A percentile compares a stretch with the other conserved stretches of the same genome.
Evolutionary conservation across 2,797 vertebrate species (phyloP).

Genomic region (Podarcis siculus): DNA sequence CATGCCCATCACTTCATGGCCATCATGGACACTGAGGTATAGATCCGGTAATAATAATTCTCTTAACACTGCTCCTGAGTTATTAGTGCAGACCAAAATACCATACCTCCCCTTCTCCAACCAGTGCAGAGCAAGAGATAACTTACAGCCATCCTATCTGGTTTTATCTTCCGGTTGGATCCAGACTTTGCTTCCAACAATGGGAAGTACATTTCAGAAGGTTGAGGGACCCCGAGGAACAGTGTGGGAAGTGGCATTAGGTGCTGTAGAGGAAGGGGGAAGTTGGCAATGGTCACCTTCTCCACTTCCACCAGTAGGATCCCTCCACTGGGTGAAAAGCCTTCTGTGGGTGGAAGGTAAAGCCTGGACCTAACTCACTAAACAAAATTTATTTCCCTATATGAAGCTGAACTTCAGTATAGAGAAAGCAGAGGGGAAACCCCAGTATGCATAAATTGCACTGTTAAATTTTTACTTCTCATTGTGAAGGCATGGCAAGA

Average conservation of each 20-base stretch:
- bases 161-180: not conserved
- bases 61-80: slow-evolving; percentile 11
- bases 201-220: not conserved
- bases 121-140: not conserved
- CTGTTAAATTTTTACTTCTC: not conserved
- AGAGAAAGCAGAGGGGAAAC: not conserved
- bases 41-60: not conserved
- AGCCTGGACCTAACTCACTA: not conserved
- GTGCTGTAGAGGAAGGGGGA: not conserved
- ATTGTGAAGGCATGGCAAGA: not conserved
- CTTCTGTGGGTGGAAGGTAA: no score
- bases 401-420: not conserved
- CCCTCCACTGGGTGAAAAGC: not conserved
- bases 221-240: not conserved
- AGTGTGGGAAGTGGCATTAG: not conserved
- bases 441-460: not conserved
- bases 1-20: no score
- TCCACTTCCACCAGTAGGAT: not conserved
- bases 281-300: not conserved
- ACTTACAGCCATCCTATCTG: slow-evolving; percentile 10
- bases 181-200: not conserved
- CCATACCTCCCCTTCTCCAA: not conserved
- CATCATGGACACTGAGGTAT: no score
- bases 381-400: not conserved
- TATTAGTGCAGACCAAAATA: not conserved